Percentiles rank a stretch among this genome's conserved stretches.
phyloP scores from a whole-genome alignment of 2,797 vertebrate genomes.

The Pseudocheirus occidentalis region DNA sequence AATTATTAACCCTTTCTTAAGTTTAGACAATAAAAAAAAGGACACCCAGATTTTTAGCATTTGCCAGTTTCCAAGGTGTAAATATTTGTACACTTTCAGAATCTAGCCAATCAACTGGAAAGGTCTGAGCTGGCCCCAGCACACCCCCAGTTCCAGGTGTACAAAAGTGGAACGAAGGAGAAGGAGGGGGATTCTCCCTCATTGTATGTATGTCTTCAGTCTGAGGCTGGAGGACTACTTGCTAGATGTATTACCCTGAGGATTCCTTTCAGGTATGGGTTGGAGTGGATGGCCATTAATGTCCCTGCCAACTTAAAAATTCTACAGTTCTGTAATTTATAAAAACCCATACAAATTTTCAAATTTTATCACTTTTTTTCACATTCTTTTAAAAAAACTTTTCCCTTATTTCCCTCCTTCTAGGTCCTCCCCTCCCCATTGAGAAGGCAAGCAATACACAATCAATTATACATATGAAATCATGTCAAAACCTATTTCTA shows the following conservation, averaged over 20 bases:
- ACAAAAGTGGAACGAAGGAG: background rate
- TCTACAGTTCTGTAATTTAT: background rate
- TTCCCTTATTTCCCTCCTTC: background rate
- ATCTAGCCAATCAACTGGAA: background rate
- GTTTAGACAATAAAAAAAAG: background rate
- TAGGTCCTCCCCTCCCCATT: background rate
- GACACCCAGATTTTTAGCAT: background rate
- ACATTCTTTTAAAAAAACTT: background rate
- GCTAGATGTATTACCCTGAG: background rate
- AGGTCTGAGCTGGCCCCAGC: background rate
- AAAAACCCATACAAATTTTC: background rate
- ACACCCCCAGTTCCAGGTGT: background rate
- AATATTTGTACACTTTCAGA: background rate
- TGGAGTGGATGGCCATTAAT: background rate
- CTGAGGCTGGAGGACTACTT: background rate
- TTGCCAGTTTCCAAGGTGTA: background rate
- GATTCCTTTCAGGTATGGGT: background rate
- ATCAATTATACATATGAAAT: background rate
- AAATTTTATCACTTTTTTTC: background rate
- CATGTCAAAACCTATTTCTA: background rate
- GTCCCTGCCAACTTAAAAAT: background rate
- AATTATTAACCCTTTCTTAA: background rate
- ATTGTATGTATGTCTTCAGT: background rate
- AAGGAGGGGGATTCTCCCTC: background rate
- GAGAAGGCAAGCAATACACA: background rate